Evolutionary conservation across 2,797 vertebrate genomes (phyloP).

Genomic region (Neostethus bicornis): DNA sequence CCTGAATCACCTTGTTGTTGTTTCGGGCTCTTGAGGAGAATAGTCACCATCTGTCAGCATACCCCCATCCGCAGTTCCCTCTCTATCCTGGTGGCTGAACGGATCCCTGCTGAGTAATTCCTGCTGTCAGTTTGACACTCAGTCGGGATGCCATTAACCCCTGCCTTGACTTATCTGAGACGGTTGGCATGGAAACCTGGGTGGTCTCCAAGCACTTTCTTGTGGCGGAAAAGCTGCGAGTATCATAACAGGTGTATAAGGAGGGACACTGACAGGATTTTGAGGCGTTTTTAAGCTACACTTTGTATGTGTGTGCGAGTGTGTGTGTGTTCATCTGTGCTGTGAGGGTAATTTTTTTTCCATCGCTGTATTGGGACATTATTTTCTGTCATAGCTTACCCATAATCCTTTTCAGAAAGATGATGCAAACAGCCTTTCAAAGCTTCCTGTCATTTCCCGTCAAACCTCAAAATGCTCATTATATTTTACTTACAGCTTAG

Average conservation of each 20-base stretch:
- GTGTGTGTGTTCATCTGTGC: neutral
- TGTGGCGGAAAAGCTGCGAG: conserved; percentile 7
- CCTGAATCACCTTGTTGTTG: conserved; percentile 15
- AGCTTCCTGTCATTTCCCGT: conserved; percentile 1
- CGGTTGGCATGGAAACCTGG: conserved; percentile 31
- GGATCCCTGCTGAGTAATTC: conserved; percentile 31
- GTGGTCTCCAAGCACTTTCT: conserved; percentile 4
- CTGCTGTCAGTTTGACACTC: conserved; percentile 31
- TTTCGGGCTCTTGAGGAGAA: conserved; percentile 17
- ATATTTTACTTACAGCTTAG: no score
- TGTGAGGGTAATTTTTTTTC: no score
- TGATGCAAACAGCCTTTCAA: neutral
- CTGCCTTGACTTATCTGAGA: neutral
- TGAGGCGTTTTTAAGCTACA: conserved; percentile 24
- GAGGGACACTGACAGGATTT: conserved; percentile 30
- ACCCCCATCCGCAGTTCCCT: conserved; percentile 1
- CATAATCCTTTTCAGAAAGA: neutral
- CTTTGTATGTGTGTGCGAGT: neutral
- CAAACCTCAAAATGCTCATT: neutral
- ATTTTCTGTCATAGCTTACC: no score
- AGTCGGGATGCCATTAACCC: conserved; percentile 40
- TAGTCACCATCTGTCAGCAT: conserved; percentile 50
- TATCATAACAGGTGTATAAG: conserved; percentile 42
- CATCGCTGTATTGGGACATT: no score
- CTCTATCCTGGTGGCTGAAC: conserved; percentile 16